phyloP scores from a whole-genome alignment of 2,797 vertebrate genomes.

The Pseudocheirus occidentalis region DNA sequence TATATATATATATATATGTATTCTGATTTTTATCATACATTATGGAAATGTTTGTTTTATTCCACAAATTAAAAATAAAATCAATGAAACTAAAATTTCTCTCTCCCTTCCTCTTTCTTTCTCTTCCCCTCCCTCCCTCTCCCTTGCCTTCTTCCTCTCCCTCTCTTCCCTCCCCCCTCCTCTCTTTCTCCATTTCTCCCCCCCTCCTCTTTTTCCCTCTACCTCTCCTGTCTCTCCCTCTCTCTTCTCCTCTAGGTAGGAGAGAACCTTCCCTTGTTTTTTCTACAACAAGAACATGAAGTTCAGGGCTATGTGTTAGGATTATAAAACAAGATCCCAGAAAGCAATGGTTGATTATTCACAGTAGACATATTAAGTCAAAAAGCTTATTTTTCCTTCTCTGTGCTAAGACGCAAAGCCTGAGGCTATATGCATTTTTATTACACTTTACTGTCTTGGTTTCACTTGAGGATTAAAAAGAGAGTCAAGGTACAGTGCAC shows the following conservation, averaged over 20 bases:
- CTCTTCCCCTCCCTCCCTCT: too few relatives aligned
- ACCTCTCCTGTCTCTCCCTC: neutral
- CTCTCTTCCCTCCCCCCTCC: accelerated
- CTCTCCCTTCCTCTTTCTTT: neutral
- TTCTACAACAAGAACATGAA: slow-evolving; percentile 45
- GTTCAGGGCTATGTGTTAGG: slow-evolving; percentile 61
- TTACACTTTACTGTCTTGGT: slow-evolving; percentile 75
- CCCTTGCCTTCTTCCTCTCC: too few relatives aligned
- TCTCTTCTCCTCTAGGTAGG: slow-evolving; percentile 27
- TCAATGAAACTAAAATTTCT: neutral
- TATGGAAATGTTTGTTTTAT: neutral
- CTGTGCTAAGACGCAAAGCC: slow-evolving; percentile 72
- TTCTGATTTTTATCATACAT: neutral
- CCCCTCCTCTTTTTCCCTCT: too few relatives aligned
- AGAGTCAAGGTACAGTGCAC: slow-evolving; percentile 59
- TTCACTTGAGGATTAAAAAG: slow-evolving; percentile 76
- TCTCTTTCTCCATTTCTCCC: neutral
- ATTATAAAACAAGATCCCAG: slow-evolving; percentile 77
- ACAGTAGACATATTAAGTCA: slow-evolving; percentile 76
- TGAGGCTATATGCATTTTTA: slow-evolving; percentile 79
- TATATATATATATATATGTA: too few relatives aligned
- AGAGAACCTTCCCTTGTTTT: slow-evolving; percentile 62
- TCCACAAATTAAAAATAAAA: neutral
- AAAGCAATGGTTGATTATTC: slow-evolving; percentile 77
- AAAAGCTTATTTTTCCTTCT: slow-evolving; percentile 75